A percentile compares a stretch with the other conserved stretches of the same genome.
Evolutionary conservation across 2,797 vertebrate species (phyloP).

Genomic region (Bradypus variegatus): DNA sequence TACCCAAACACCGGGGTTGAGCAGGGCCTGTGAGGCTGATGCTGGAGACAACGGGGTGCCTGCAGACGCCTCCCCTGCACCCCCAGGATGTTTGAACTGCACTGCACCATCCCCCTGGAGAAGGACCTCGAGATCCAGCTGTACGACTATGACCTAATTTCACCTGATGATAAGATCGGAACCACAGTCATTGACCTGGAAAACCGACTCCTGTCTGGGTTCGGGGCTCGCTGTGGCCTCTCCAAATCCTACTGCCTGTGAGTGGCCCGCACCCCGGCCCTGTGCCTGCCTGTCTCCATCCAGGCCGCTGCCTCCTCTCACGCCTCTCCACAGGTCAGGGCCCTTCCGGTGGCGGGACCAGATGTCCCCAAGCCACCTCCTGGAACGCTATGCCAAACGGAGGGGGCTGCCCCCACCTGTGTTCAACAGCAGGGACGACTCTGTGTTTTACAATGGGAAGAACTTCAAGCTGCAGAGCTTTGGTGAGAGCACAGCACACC

Average conservation of each 20-base stretch:
- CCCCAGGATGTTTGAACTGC: slow-evolving; percentile 72
- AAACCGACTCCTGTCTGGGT: slow-evolving; percentile 72
- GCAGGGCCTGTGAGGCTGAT: fast-evolving
- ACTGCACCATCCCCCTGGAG: slow-evolving; percentile 70
- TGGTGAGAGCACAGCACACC: slow-evolving; percentile 55
- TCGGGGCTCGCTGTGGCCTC: slow-evolving; percentile 74
- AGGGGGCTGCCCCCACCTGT: slow-evolving; percentile 56
- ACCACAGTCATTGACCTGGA: slow-evolving; percentile 75
- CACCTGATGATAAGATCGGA: slow-evolving; percentile 72
- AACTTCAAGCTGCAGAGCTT: slow-evolving; percentile 61
- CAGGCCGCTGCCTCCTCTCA: neutral
- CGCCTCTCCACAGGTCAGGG: slow-evolving; percentile 59
- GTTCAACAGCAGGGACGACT: slow-evolving; percentile 44
- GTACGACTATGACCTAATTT: slow-evolving; percentile 71
- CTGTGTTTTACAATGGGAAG: slow-evolving; percentile 53
- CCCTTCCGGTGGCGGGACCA: slow-evolving; percentile 73
- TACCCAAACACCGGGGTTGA: neutral
- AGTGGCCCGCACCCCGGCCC: neutral
- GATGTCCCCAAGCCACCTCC: slow-evolving; percentile 61
- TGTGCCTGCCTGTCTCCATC: no score
- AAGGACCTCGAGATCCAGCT: slow-evolving; percentile 74
- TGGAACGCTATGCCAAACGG: slow-evolving; percentile 52
- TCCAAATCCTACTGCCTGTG: slow-evolving; percentile 69
- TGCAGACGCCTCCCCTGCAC: neutral
- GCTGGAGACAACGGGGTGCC: neutral